Evolutionary conservation across 1,140 invertebrate genomes (phyloP).

Genomic region (Solenopsis invicta): DNA sequence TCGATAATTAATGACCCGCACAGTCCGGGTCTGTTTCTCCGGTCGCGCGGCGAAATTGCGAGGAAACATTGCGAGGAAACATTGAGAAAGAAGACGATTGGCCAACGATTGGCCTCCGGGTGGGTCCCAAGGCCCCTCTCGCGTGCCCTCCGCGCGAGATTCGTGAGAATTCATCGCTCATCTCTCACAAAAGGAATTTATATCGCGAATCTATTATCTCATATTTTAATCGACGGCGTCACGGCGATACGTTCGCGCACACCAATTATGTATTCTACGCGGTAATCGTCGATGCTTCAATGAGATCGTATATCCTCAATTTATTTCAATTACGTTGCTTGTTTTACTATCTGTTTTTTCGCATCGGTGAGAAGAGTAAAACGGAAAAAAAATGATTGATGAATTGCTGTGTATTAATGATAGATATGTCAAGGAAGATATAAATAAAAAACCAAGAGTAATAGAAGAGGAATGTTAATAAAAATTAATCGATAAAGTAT

Average conservation of each 20-base stretch:
- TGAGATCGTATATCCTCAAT: constrained; percentile 36
- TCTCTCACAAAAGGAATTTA: constrained; percentile 29
- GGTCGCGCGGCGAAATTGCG: constrained; percentile 20
- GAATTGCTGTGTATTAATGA: background rate
- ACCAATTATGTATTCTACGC: constrained; percentile 9
- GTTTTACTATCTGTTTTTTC: background rate
- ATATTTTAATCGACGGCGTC: constrained; percentile 9
- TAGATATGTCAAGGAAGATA: background rate
- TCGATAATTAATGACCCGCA: constrained; percentile 54
- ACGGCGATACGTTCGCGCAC: background rate
- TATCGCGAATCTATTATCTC: constrained; percentile 27
- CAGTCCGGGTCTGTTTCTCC: constrained; percentile 52
- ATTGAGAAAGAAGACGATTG: constrained; percentile 10
- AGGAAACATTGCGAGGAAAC: background rate
- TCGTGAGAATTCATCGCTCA: constrained; percentile 52
- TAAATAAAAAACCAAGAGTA: background rate
- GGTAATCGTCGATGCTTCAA: constrained; percentile 4
- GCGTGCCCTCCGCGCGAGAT: constrained; percentile 36
- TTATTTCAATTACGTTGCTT: constrained; percentile 20
- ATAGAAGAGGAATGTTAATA: background rate
- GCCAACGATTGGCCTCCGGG: constrained; percentile 2
- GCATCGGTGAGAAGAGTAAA: background rate
- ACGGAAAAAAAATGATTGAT: background rate
- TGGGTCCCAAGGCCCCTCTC: constrained; percentile 27
- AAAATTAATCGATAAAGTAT: constrained; percentile 1